Base-by-base conservation (phyloP, 2,113 vertebrate species). In the Paradoxurus hermaphroditus region DNA sequence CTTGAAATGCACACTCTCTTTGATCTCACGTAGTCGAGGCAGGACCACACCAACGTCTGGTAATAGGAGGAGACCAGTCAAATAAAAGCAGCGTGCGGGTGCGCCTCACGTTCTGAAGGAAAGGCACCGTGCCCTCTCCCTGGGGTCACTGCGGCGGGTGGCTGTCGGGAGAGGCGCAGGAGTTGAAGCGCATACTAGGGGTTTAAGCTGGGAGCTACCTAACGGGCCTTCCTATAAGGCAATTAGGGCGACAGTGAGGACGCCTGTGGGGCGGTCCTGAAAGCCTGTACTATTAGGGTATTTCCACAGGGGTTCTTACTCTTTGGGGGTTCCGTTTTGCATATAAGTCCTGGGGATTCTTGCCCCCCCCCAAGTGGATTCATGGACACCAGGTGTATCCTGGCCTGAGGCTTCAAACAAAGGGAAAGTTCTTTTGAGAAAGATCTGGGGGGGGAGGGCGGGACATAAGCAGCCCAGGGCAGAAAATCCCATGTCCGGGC, bases 301-400 rank as follows among this genome's bases (percentile, higher is more conserved):
- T 92, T 95, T 93, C 86, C 86, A 86, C 51, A 65, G 70, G 92
- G n/a, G 39, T 85, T 92, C 44, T 75, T 88, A 97, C 91, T 89
- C 86, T 93, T 93, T 89, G 27, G 68, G 91, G 49, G 49, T 53
- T 91, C 83, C 5, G 73, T 83, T 97, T 96, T 96, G 73, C 94
- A 92, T 93, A 82, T 56, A 96, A 72, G n/a, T 94, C 97, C 62
- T 82, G 59, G 56, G 56, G 77, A 88, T 88, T 72, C 67, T 70
- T 81, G 27, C 36, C 63, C 89, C 77, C 88, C 81, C 63, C 82
- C 41, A 91, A 94, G 91, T 62, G 75, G 89, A 90, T 81, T 90
- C 81, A 86, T 67, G 67, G 39, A 41, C 19, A 68, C 73, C 56
- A 78, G 68, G n/a, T 44, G 68, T 90, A 85, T 93, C 72, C 73